Conservation (phyloP, 2,888 invertebrate species). For the Carabus problematicus region DNA sequence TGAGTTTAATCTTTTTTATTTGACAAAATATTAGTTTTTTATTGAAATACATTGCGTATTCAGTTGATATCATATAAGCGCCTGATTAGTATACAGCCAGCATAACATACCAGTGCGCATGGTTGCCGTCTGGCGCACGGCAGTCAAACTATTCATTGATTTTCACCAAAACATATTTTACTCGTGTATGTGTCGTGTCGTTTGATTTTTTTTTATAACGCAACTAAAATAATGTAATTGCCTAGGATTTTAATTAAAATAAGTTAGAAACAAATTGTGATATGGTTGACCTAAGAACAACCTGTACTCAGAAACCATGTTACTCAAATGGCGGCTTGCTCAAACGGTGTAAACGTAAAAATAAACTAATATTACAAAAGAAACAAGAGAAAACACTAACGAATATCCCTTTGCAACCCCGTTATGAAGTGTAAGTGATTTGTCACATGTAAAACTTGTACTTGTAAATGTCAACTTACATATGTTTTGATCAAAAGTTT, state of each 20-base stretch:
- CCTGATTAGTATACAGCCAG: too few species aligned
- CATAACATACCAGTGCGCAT: not conserved
- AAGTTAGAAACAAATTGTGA: slow-evolving; percentile 2
- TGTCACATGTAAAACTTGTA: not conserved
- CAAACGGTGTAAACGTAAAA: slow-evolving; percentile 26
- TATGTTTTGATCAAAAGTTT: slow-evolving; percentile 2
- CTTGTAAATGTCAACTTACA: not conserved
- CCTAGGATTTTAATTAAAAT: slow-evolving; percentile 9
- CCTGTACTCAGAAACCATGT: slow-evolving; percentile 23
- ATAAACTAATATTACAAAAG: slow-evolving; percentile 33
- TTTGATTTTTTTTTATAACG: slow-evolving; percentile 18
- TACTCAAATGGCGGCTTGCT: slow-evolving; percentile 21
- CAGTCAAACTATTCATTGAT: slow-evolving; percentile 9
- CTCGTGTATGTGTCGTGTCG: not conserved
- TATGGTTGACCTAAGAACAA: slow-evolving; percentile 32
- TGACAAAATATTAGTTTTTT: not conserved
- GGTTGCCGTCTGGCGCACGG: not conserved
- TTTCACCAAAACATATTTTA: not conserved
- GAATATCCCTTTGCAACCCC: not conserved
- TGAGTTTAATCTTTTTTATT: too few species aligned
- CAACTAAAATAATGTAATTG: slow-evolving; percentile 10
- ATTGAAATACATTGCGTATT: too few species aligned
- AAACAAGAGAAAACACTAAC: slow-evolving; percentile 15
- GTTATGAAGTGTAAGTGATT: slow-evolving; percentile 23
- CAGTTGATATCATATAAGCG: not conserved